Evolutionary conservation across 92 coral and sea anemone species (phyloP).

Genomic region (Virgularia gustaviana): DNA sequence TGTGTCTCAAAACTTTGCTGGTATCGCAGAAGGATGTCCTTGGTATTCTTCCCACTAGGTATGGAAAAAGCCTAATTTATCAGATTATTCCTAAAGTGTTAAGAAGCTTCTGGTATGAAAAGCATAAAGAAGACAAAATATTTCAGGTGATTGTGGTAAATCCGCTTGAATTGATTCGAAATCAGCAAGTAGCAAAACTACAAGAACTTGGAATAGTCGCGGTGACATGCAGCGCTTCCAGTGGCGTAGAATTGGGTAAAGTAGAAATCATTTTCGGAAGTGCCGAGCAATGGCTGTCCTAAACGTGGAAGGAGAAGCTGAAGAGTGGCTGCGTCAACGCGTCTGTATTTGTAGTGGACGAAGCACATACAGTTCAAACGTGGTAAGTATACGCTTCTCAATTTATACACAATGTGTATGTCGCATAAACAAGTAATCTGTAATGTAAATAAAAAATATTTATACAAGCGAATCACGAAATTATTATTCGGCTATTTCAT

Average conservation of each 20-base stretch:
- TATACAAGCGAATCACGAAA: not conserved
- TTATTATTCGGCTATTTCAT: not conserved
- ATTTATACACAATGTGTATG: not conserved
- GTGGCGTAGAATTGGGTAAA: not conserved
- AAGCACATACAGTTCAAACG: conserved; percentile 44
- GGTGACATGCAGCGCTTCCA: too few species aligned
- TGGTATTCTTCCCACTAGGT: too few species aligned
- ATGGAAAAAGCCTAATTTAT: not conserved
- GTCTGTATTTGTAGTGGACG: conserved; percentile 39
- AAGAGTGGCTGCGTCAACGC: conserved; percentile 19
- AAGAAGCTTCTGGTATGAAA: not conserved
- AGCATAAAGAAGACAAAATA: not conserved
- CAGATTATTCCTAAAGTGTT: not conserved
- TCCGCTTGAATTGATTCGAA: not conserved
- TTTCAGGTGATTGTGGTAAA: not conserved
- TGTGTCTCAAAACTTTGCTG: too few species aligned
- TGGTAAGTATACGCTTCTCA: conserved; percentile 27
- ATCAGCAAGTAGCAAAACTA: not conserved
- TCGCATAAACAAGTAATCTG: too few species aligned
- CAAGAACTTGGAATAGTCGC: too few species aligned
- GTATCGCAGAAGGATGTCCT: too few species aligned
- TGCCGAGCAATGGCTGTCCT: conserved; percentile 54
- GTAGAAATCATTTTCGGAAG: conserved; percentile 48
- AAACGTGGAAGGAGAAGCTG: conserved; percentile 26
- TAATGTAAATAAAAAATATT: not conserved